These are phyloP conservation scores for Nemotelus pantherinus DNA, from an alignment of 2,888 invertebrate species.

Conservation along the genomic window DNA sequence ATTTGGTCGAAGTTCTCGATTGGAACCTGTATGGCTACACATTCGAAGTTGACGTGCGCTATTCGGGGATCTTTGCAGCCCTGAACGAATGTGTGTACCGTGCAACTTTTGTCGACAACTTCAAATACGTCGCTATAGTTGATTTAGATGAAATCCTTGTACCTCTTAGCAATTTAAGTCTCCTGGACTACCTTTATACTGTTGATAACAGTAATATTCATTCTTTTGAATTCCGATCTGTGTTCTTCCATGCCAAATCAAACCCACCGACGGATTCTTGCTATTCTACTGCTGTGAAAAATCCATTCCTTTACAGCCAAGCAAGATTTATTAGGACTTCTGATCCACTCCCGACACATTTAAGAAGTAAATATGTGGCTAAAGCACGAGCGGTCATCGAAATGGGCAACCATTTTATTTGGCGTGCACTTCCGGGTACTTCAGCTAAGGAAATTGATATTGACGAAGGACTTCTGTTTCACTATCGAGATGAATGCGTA, in stretches of 20 bases:
- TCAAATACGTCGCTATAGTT: conserved; percentile 82
- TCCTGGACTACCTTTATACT: conserved; percentile 65
- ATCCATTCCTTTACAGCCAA: conserved; percentile 63
- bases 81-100: conserved; percentile 92
- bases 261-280: conserved; percentile 31
- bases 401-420: conserved; percentile 88
- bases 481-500: conserved; percentile 62
- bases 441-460: conserved; percentile 58
- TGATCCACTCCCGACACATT: conserved; percentile 70
- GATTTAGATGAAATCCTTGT: conserved; percentile 89
- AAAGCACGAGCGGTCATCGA: conserved; percentile 84
- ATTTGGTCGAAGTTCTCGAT: conserved; percentile 61
- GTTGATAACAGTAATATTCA: conserved; percentile 61
- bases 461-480: conserved; percentile 61
- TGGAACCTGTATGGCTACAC: conserved; percentile 62
- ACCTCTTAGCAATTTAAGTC: conserved; percentile 78
- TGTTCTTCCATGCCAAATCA: conserved; percentile 62
- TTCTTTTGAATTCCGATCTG: conserved; percentile 65
- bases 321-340: conserved; percentile 60
- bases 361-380: conserved; percentile 88
- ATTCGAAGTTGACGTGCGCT: conserved; percentile 61
- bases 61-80: conserved; percentile 86
- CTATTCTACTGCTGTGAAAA: conserved; percentile 54
- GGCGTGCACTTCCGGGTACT: conserved; percentile 57
- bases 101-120: conserved; percentile 76